phyloP scores from a whole-genome alignment of 1,140 invertebrate genomes.

The Idris sp. region DNA sequence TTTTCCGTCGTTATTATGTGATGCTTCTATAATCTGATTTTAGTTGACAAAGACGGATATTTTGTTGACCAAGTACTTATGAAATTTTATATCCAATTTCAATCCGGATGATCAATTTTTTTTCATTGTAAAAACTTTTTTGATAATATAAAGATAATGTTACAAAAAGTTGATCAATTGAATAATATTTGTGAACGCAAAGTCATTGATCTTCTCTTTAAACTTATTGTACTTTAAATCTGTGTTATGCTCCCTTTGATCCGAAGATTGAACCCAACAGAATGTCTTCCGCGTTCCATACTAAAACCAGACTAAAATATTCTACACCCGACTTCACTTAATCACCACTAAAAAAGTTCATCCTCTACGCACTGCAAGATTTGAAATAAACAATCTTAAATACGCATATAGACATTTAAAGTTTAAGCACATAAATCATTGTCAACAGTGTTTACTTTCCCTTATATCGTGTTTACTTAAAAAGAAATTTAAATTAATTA shows the following conservation, averaged over 20 bases:
- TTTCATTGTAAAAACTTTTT: no score
- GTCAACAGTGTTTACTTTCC: no score
- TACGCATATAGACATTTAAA: not conserved
- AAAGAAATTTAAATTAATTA: no score
- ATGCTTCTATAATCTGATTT: no score
- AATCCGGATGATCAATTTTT: no score
- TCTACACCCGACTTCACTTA: conserved; percentile 43
- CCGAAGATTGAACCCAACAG: conserved; percentile 27
- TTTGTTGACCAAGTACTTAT: no score
- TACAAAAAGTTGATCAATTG: not conserved
- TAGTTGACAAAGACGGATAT: no score
- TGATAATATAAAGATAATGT: no score
- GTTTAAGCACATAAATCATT: no score
- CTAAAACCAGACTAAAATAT: conserved; percentile 46
- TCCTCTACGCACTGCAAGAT: not conserved
- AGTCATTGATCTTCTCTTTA: conserved; percentile 31
- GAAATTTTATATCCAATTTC: no score
- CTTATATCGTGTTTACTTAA: no score
- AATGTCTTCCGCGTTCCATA: conserved; percentile 54
- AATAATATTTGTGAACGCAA: conserved; percentile 1
- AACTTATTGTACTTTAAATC: conserved; percentile 41
- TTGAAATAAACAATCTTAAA: conserved; percentile 20
- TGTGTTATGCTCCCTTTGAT: conserved; percentile 30
- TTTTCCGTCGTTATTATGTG: no score
- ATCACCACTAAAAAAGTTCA: conserved; percentile 40